These are phyloP conservation scores for Ctenodactylus gundi DNA, from an alignment of 2,113 vertebrate genomes.

Conservation along the genomic window DNA sequence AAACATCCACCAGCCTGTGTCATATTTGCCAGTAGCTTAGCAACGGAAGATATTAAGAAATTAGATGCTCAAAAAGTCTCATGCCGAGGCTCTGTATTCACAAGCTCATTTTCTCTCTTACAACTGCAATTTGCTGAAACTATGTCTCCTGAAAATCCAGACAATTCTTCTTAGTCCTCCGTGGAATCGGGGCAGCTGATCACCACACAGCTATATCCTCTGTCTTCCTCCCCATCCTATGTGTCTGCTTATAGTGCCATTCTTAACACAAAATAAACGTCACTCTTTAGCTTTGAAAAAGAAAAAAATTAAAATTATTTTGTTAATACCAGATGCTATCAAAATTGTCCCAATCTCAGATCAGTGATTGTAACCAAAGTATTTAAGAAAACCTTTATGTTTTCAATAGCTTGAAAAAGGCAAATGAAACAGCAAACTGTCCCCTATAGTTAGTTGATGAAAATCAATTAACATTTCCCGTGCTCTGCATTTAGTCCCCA, in stretches of 20 bases:
- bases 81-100: background rate
- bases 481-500: background rate
- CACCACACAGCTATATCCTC: too few species aligned
- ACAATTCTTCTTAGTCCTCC: background rate
- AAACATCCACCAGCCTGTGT: background rate
- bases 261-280: background rate
- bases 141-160: background rate
- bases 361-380: background rate
- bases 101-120: background rate
- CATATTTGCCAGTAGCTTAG: background rate
- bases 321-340: background rate
- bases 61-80: background rate
- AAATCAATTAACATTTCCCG: background rate
- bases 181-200: background rate
- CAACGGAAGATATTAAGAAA: conserved; percentile 23
- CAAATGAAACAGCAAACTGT: background rate
- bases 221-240: background rate
- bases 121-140: background rate
- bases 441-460: background rate
- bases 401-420: background rate
- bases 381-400: background rate
- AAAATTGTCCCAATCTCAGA: background rate
- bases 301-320: background rate
- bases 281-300: background rate
- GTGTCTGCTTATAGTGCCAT: background rate